A percentile compares a stretch with the other conserved stretches of the same genome.
These are phyloP conservation scores for Peromyscus maniculatus DNA, from an alignment of 2,113 vertebrate genomes.

Conservation along the genomic window DNA sequence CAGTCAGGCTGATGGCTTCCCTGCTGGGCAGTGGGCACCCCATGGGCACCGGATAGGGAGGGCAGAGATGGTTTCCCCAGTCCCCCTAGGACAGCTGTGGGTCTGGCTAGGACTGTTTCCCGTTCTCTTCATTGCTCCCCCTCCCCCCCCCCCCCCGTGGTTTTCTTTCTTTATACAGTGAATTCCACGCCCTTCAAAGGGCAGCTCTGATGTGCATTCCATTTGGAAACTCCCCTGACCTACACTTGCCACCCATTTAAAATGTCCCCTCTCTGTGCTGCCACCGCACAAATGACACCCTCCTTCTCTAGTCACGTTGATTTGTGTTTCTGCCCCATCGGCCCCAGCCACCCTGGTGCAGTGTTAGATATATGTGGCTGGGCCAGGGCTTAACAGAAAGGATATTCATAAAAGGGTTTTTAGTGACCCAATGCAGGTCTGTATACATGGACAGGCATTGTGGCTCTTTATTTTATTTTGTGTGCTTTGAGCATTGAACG, in stretches of 20 bases:
- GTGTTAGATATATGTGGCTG: not conserved
- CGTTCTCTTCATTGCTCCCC: not conserved
- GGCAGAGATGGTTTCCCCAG: not conserved
- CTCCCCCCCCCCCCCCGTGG: rapidly evolving
- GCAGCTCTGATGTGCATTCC: not conserved
- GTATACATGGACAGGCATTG: not conserved
- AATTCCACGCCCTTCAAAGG: not conserved
- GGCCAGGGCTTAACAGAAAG: not conserved
- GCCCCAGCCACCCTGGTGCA: not conserved
- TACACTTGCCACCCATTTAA: not conserved
- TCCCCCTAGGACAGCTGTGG: not conserved
- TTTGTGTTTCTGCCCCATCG: not conserved
- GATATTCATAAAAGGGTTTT: not conserved
- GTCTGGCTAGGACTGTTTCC: not conserved
- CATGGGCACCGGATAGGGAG: not conserved
- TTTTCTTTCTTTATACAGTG: not conserved
- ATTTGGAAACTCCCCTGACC: not conserved
- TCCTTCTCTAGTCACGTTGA: not conserved
- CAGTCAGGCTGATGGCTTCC: too few species aligned
- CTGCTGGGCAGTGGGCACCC: not conserved
- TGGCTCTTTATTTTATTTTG: not conserved
- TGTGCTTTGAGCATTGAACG: not conserved
- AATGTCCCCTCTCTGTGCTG: not conserved
- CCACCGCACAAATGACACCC: not conserved
- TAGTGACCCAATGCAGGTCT: not conserved